Evolutionary conservation across 2,888 invertebrate genomes (phyloP), one percentile per base, ranked within the genome.

Genomic region (Tribolium freemani): DNA sequence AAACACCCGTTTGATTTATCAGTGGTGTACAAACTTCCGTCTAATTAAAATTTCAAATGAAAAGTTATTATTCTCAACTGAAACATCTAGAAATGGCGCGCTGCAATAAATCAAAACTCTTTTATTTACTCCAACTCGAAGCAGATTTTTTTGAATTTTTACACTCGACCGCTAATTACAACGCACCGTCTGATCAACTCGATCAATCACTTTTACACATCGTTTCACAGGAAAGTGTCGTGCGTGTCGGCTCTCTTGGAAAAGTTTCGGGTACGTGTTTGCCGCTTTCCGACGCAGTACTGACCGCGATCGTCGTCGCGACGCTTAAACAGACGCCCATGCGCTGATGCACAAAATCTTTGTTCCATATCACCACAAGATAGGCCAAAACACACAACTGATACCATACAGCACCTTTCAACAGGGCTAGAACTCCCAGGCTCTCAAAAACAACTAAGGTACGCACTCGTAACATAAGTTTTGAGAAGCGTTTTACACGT

Each of bases 271-370:
- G 11, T 50, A 69, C 73, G 71, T 68, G 30, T 72, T 11, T 57
- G 57, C n/a, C 50, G 51, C 8, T 30, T 63, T 57, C 74, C 68
- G 71, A 56, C 71, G 68, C 74, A 60, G 56, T 51, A 74, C 74
- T 74, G 74, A 58, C 74, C 67, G 70, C 54, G 50, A 60, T 73
- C 70, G 57, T 61, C 74, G 71, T 74, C 74, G 68, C 26, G 74
- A 74, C 58, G 74, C 71, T 74, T 63, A 71, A 21, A 50, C 71
- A 61, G 71, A 74, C 68, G 74, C 74, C 74, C 74, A 74, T 74
- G 74, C 74, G 74, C 73, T 63, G 69, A 66, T 72, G 72, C 72
- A 67, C 54, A 48, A 54, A 61, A 73, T 73, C 73, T 70, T 73
- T 73, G 73, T 73, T 68, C 58, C 60, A 70, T 58, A 57, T 66